Evolutionary conservation across 2,888 invertebrate genomes (phyloP).

Genomic region (Pachycephus smyrnensis): DNA sequence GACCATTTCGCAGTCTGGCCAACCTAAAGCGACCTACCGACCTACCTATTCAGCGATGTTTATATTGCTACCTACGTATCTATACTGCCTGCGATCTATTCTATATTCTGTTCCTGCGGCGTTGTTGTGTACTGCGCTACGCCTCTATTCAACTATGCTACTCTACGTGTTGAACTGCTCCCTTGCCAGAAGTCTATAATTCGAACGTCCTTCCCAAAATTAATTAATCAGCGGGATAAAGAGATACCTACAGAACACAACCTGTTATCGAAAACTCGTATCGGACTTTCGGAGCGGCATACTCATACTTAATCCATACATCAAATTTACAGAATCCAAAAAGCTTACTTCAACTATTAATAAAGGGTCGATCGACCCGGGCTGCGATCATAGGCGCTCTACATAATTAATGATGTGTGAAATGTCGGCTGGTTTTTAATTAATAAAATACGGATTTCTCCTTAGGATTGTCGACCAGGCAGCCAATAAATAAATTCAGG

Average conservation of each 20-base stretch:
- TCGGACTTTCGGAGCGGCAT: neutral
- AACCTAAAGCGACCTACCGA: neutral
- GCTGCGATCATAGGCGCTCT: too few relatives aligned
- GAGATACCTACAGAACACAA: neutral
- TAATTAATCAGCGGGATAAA: neutral
- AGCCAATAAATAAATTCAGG: too few relatives aligned
- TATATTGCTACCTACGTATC: neutral
- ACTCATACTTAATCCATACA: neutral
- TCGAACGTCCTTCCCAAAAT: neutral
- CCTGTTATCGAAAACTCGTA: neutral
- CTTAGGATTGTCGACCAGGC: too few relatives aligned
- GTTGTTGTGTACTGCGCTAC: neutral
- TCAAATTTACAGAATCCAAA: neutral
- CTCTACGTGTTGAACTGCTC: neutral
- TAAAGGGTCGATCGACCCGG: too few relatives aligned
- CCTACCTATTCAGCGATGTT: neutral
- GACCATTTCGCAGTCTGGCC: conserved; percentile 7
- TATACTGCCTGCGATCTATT: neutral
- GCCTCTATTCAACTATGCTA: neutral
- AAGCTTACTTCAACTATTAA: neutral
- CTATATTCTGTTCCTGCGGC: neutral
- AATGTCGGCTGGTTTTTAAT: too few relatives aligned
- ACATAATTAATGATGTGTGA: too few relatives aligned
- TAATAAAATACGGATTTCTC: too few relatives aligned
- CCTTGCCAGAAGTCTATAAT: neutral